phyloP scores from a whole-genome alignment of 1,140 invertebrate species.

The Potamilus streckersoni region DNA sequence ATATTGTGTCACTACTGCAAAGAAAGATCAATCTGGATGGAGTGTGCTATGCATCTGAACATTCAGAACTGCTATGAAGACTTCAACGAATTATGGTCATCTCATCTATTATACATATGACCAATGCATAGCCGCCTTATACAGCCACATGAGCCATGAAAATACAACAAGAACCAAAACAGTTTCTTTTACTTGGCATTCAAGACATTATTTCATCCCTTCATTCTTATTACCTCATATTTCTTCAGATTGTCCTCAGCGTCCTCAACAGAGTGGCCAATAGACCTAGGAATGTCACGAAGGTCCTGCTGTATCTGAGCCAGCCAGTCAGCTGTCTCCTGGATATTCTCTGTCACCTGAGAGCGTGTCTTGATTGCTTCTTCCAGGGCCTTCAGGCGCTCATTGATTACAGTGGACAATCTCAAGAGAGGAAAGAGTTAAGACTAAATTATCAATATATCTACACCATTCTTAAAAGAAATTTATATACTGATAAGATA shows the following conservation, averaged over 20 bases:
- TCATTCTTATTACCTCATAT: constrained; percentile 48
- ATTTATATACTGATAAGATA: neutral
- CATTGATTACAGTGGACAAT: constrained; percentile 34
- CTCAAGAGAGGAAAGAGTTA: constrained; percentile 17
- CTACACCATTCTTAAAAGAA: neutral
- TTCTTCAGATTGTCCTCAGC: constrained; percentile 49
- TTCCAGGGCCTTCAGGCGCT: constrained; percentile 34
- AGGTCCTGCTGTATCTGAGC: constrained; percentile 80
- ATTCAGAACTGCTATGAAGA: too few relatives aligned
- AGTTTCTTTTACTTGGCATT: too few relatives aligned
- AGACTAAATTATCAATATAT: neutral
- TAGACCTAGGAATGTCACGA: constrained; percentile 81
- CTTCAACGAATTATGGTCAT: too few relatives aligned
- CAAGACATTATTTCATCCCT: too few relatives aligned
- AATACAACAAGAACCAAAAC: too few relatives aligned
- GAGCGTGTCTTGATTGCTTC: constrained; percentile 35
- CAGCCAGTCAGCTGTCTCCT: constrained; percentile 41
- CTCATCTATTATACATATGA: too few relatives aligned
- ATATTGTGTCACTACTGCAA: too few relatives aligned
- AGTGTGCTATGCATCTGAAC: too few relatives aligned
- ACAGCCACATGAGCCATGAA: too few relatives aligned
- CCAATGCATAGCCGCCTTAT: too few relatives aligned
- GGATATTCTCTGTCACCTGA: constrained; percentile 36
- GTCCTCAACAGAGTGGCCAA: constrained; percentile 77
- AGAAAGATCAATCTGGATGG: too few relatives aligned